phyloP scores from a whole-genome alignment of 2,113 vertebrate species.

The Echinops telfairi region DNA sequence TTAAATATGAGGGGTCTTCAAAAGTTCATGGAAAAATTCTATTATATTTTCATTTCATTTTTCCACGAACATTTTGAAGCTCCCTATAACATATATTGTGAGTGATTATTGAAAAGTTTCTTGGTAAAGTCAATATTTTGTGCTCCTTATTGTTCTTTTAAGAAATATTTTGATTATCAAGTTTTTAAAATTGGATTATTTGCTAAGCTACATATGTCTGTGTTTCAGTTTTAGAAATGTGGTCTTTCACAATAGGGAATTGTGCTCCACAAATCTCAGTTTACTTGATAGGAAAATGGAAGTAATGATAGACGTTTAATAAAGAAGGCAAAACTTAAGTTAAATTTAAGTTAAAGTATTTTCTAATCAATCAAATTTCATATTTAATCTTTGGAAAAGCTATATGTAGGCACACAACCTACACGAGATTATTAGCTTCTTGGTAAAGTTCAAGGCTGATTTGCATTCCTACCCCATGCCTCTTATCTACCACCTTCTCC shows the following conservation, averaged over 20 bases:
- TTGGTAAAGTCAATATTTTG: not conserved
- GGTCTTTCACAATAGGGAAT: not conserved
- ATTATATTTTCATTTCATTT: no score
- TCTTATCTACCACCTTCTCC: not conserved
- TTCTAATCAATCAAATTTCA: not conserved
- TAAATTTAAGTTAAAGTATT: not conserved
- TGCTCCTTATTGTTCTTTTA: not conserved
- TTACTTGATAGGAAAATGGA: not conserved
- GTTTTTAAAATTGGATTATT: not conserved
- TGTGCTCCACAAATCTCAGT: not conserved
- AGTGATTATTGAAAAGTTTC: not conserved
- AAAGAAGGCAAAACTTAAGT: not conserved
- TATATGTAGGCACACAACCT: not conserved
- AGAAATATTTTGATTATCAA: not conserved
- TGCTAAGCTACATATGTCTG: not conserved
- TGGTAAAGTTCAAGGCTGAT: not conserved
- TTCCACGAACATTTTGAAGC: no score
- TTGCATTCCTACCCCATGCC: fast-evolving
- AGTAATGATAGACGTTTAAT: not conserved
- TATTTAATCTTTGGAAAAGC: not conserved
- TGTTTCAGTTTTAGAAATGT: not conserved
- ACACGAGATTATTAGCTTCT: not conserved
- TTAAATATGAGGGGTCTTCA: not conserved
- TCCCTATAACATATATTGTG: not conserved
- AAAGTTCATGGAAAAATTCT: no score